These are phyloP conservation scores for Cheilosia pagana DNA, from an alignment of 2,888 invertebrate species.

Conservation along the genomic window DNA sequence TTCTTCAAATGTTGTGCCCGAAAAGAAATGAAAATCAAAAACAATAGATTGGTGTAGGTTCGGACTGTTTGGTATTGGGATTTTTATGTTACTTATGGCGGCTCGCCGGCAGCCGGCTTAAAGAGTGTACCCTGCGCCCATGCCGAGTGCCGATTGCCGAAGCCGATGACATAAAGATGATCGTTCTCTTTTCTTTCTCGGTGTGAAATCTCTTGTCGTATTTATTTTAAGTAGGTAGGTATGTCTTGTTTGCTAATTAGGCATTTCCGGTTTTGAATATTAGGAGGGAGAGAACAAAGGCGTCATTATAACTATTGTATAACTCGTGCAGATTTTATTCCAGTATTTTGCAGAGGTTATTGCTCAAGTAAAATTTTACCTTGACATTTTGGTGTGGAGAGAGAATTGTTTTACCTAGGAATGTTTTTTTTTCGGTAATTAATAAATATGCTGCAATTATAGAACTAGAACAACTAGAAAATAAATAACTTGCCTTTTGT, in stretches of 20 bases:
- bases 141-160: not conserved
- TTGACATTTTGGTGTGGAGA: conserved; percentile 7
- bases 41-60: conserved; percentile 59
- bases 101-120: conserved; percentile 11
- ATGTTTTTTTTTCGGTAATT: too few species aligned
- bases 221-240: not conserved
- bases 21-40: conserved; percentile 8
- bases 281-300: not conserved
- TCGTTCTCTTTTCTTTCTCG: conserved; percentile 15
- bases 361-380: conserved; percentile 26
- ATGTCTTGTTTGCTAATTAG: conserved; percentile 25
- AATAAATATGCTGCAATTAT: too few species aligned
- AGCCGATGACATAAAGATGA: conserved; percentile 33
- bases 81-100: not conserved
- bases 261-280: conserved; percentile 54
- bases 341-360: conserved; percentile 22
- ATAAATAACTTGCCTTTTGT: too few species aligned
- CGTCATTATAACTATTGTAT: not conserved
- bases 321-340: conserved; percentile 16
- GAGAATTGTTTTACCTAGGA: too few species aligned
- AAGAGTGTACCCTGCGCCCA: not conserved
- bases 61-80: conserved; percentile 15
- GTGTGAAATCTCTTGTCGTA: not conserved
- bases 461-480: too few species aligned
- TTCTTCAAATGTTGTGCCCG: conserved; percentile 7